Percentiles rank a stretch among this genome's conserved stretches.
Conservation (phyloP, 2,113 vertebrate species). For the Amia ocellicauda region DNA sequence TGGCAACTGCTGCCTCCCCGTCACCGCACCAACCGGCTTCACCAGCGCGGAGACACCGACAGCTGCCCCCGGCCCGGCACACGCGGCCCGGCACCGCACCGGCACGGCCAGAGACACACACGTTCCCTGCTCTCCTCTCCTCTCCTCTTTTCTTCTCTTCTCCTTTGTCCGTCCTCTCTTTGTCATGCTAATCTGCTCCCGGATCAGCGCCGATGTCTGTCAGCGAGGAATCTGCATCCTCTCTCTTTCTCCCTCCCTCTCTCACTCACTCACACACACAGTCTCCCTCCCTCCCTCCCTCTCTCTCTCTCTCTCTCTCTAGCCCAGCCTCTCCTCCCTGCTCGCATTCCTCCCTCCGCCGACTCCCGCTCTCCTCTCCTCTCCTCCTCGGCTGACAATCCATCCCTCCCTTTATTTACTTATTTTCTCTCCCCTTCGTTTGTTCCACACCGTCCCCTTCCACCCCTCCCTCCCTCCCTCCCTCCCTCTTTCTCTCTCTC, state of each 20-base stretch:
- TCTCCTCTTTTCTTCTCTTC: slow-evolving; percentile 30
- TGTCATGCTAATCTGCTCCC: slow-evolving; percentile 12
- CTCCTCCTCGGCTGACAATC: slow-evolving; percentile 31
- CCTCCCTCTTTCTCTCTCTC: neutral
- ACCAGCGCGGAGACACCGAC: slow-evolving; percentile 71
- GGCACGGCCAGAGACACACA: slow-evolving; percentile 57
- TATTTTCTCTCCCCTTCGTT: slow-evolving; percentile 42
- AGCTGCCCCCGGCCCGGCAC: slow-evolving; percentile 33
- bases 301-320: slow-evolving; percentile 27
- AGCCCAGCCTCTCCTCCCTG: slow-evolving; percentile 44
- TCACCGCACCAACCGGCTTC: slow-evolving; percentile 73
- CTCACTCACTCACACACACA: slow-evolving; percentile 47
- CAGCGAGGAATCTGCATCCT: neutral
- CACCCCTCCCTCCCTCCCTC: slow-evolving; percentile 36
- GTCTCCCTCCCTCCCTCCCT: slow-evolving; percentile 57
- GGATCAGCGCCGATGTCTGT: neutral
- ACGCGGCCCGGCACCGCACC: too few species aligned
- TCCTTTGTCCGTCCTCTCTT: neutral
- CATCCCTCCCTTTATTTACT: slow-evolving; percentile 31
- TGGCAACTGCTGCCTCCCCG: slow-evolving; percentile 60
- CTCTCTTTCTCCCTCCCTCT: slow-evolving; percentile 55
- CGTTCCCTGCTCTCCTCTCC: slow-evolving; percentile 31
- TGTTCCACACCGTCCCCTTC: neutral
- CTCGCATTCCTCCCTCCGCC: slow-evolving; percentile 45
- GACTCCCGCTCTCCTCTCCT: slow-evolving; percentile 27